Conservation (phyloP, 2,797 vertebrate species). For the Dromococcyx pavoninus region DNA sequence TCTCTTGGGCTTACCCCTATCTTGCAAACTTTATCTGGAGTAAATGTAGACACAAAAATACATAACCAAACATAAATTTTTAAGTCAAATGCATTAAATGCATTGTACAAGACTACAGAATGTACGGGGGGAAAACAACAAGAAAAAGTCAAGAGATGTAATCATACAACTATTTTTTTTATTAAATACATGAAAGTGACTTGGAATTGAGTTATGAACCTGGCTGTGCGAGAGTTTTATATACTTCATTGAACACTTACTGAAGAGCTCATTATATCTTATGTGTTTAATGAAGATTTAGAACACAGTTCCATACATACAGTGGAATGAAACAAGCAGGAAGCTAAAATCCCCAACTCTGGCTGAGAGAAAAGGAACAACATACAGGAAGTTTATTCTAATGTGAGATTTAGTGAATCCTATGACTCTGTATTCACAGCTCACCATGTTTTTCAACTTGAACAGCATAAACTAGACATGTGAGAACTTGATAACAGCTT, state of each 20-base stretch:
- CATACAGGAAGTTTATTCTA: neutral
- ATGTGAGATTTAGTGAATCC: neutral
- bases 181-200: neutral
- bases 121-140: rapidly evolving
- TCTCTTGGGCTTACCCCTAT: neutral
- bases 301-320: neutral
- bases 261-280: neutral
- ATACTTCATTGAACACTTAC: neutral
- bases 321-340: neutral
- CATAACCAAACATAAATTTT: neutral
- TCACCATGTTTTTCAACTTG: neutral
- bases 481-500: neutral
- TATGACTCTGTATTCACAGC: neutral
- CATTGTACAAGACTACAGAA: neutral
- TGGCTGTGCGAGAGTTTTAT: neutral
- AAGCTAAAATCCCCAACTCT: neutral
- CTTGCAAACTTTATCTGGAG: neutral
- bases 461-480: neutral
- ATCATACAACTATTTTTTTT: neutral
- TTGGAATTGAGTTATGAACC: neutral
- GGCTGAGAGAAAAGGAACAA: neutral
- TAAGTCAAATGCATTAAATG: neutral
- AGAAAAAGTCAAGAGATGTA: neutral
- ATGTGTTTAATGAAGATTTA: neutral
- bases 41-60: neutral